Evolutionary conservation across 2,113 vertebrate species (phyloP).

Genomic region (Crotalus helleri): DNA sequence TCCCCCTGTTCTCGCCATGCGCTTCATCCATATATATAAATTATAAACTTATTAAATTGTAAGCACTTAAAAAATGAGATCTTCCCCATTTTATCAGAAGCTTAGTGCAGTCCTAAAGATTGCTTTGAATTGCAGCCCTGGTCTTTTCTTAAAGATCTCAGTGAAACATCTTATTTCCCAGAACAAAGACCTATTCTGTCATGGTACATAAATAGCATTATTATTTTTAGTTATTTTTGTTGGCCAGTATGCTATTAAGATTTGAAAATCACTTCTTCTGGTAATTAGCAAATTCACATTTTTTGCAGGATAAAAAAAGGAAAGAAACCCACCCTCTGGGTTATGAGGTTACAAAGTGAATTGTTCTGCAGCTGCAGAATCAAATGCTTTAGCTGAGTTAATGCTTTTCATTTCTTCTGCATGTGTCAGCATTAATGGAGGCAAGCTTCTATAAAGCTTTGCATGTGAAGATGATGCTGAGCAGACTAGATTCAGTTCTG

Average conservation of each 20-base stretch:
- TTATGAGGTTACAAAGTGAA: constrained; percentile 70
- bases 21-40: neutral
- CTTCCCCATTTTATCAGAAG: neutral
- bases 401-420: constrained; percentile 81
- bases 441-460: constrained; percentile 74
- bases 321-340: constrained; percentile 43
- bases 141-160: neutral
- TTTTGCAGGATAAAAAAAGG: constrained; percentile 48
- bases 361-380: constrained; percentile 80
- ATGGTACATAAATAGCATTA: neutral
- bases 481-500: constrained; percentile 78
- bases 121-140: neutral
- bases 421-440: constrained; percentile 81
- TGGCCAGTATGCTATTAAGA: constrained; percentile 47
- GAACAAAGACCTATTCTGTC: neutral
- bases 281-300: constrained; percentile 69
- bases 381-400: constrained; percentile 76
- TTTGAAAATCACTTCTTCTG: constrained; percentile 61
- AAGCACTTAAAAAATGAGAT: neutral
- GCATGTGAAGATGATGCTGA: constrained; percentile 79
- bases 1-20: too few species aligned
- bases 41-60: neutral
- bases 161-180: neutral
- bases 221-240: constrained; percentile 13
- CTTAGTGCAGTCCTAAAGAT: neutral